phyloP scores from a whole-genome alignment of 2,888 invertebrate genomes.

The Plusia festucae region DNA sequence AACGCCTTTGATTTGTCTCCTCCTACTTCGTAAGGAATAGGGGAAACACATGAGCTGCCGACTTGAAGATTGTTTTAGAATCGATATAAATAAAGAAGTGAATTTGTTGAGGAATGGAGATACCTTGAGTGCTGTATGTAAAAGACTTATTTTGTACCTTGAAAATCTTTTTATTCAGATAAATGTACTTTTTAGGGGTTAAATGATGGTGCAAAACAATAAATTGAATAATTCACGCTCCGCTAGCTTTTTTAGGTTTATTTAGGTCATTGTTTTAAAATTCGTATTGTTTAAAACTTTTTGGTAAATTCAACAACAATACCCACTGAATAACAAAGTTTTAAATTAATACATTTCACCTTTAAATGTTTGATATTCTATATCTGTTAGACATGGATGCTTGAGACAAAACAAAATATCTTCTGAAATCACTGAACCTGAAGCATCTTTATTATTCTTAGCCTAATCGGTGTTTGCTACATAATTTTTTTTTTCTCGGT shows the following conservation, averaged over 20 bases:
- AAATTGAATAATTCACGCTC: not conserved
- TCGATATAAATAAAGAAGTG: not conserved
- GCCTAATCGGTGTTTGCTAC: no score
- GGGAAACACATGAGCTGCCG: constrained; percentile 29
- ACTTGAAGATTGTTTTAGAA: not conserved
- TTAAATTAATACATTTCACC: not conserved
- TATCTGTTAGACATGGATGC: not conserved
- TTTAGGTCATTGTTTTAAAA: not conserved
- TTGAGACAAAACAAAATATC: no score
- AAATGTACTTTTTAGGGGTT: no score
- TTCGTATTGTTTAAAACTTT: constrained; percentile 1
- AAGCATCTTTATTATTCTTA: no score
- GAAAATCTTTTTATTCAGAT: no score
- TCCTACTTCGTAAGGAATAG: constrained; percentile 54
- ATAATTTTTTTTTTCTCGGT: no score
- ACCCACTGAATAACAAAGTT: not conserved
- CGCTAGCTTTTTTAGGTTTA: not conserved
- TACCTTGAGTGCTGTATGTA: no score
- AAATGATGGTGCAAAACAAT: no score
- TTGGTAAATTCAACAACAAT: not conserved
- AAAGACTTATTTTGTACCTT: no score
- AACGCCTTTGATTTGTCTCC: constrained; percentile 78
- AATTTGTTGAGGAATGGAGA: not conserved
- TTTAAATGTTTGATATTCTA: no score
- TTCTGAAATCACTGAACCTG: no score